Conservation (phyloP, 2,797 vertebrate genomes). For the Pampus argenteus region DNA sequence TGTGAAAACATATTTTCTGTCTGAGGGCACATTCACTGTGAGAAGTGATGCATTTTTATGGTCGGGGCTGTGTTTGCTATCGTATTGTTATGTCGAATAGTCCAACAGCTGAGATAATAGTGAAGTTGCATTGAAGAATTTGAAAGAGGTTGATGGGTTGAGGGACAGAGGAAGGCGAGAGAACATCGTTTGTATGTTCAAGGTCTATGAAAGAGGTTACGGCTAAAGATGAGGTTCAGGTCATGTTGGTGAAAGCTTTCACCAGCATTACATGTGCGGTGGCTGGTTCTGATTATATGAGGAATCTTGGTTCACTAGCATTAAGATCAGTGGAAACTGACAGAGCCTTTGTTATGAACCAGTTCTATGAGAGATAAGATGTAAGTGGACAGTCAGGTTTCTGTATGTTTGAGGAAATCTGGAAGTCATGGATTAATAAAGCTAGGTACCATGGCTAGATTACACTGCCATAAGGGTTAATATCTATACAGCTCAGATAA, state of each 20-base stretch:
- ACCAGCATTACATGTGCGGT: neutral
- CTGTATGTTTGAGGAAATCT: constrained; percentile 3
- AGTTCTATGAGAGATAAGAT: neutral
- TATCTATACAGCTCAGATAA: neutral
- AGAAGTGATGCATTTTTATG: neutral
- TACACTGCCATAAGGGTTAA: neutral
- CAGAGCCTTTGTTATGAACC: neutral
- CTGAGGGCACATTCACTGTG: constrained; percentile 8
- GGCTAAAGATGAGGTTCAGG: neutral
- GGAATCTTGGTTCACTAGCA: neutral
- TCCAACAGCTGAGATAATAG: neutral
- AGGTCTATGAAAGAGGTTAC: neutral
- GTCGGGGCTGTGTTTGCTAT: neutral
- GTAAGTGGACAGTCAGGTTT: neutral
- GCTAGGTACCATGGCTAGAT: neutral
- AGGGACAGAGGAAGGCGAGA: neutral
- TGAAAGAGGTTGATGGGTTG: neutral
- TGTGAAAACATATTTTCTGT: constrained; percentile 20
- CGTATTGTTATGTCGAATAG: constrained; percentile 9
- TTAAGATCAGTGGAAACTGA: neutral
- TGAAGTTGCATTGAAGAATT: constrained; percentile 8
- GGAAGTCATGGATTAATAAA: neutral
- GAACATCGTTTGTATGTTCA: neutral
- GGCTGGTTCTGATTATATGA: neutral
- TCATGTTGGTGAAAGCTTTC: constrained; percentile 8